phyloP scores from a whole-genome alignment of 2,113 vertebrate species.

The Sorex fumeus region DNA sequence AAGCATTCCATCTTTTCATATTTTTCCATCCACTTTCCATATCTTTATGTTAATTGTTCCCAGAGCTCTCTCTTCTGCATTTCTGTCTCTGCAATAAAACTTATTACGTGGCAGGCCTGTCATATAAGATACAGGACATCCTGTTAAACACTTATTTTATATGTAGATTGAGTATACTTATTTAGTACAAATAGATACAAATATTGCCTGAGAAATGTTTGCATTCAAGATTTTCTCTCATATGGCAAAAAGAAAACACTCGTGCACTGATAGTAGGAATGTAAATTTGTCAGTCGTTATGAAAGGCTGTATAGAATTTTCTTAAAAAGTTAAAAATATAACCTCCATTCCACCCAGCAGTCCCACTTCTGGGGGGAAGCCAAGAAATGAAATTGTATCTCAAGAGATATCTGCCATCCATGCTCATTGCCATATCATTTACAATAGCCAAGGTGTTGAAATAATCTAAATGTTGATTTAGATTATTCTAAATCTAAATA shows the following conservation, averaged over 20 bases:
- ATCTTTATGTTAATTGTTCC: conserved; percentile 29
- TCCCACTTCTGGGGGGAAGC: too few relatives aligned
- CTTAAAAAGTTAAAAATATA: too few relatives aligned
- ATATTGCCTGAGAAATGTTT: neutral
- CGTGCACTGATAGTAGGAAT: too few relatives aligned
- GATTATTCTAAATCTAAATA: too few relatives aligned
- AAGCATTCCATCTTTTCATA: neutral
- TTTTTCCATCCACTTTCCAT: neutral
- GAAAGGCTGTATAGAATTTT: too few relatives aligned
- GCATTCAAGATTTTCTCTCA: neutral
- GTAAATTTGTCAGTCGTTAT: too few relatives aligned
- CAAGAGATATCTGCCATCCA: too few relatives aligned
- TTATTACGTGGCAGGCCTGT: neutral
- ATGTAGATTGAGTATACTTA: neutral
- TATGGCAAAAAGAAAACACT: neutral
- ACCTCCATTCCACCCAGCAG: too few relatives aligned
- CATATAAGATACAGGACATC: neutral
- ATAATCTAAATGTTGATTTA: too few relatives aligned
- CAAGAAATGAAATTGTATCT: too few relatives aligned
- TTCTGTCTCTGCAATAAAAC: conserved; percentile 31
- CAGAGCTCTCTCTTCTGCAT: neutral
- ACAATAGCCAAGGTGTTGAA: too few relatives aligned
- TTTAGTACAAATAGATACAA: neutral
- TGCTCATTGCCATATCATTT: too few relatives aligned
- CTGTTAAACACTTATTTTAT: conserved; percentile 14